Evolutionary conservation across 2,113 vertebrate genomes (phyloP).

Genomic region (Thunnus maccoyii): DNA sequence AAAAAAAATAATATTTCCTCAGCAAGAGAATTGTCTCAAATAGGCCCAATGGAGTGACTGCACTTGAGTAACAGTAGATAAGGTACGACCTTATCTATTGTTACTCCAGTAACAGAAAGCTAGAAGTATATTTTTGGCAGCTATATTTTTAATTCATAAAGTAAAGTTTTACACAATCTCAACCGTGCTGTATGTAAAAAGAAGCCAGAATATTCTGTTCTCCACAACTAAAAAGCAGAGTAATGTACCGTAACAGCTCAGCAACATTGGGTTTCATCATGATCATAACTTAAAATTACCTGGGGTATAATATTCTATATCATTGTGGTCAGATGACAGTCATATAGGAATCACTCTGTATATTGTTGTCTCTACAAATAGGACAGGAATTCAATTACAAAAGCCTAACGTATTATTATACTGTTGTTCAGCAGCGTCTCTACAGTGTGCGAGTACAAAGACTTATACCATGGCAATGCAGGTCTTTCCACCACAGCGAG

Average conservation of each 20-base stretch:
- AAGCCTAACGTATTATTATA: conserved; percentile 63
- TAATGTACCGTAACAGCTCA: conserved; percentile 17
- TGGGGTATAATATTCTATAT: conserved; percentile 45
- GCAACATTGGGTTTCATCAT: conserved; percentile 24
- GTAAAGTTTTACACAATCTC: neutral
- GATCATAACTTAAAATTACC: conserved; percentile 28
- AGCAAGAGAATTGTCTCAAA: too few species aligned
- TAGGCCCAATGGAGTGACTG: too few species aligned
- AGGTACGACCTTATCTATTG: too few species aligned
- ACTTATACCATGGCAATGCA: conserved; percentile 40
- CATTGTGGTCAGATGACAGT: conserved; percentile 51
- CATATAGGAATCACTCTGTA: conserved; percentile 35
- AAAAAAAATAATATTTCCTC: too few species aligned
- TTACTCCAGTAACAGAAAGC: too few species aligned
- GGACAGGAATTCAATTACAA: conserved; percentile 56
- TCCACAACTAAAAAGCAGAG: neutral
- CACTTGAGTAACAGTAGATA: too few species aligned
- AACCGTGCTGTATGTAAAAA: neutral
- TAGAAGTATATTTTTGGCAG: too few species aligned
- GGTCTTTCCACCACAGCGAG: conserved; percentile 62
- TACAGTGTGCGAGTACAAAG: conserved; percentile 44
- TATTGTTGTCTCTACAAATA: conserved; percentile 75
- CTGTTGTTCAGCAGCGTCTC: conserved; percentile 51
- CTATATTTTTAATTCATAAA: too few species aligned
- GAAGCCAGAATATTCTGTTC: neutral